Base-by-base conservation (phyloP, 2,113 vertebrate species). In the Heloderma charlesbogerti region DNA sequence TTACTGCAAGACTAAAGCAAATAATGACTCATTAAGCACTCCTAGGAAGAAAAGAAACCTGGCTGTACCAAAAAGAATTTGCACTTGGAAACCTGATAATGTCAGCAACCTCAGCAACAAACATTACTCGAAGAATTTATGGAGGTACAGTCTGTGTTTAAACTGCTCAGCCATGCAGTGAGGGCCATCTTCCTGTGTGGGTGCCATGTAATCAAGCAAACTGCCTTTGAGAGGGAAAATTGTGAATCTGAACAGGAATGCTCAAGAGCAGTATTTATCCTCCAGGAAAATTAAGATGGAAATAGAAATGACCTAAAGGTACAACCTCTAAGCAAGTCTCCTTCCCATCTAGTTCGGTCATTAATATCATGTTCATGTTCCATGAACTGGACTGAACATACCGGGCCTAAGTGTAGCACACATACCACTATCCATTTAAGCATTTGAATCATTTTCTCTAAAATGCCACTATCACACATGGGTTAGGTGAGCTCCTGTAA, bases 11-110 rank as follows among this genome's bases (percentile, higher is more conserved):
- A 95, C 90, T 87, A 67, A 95, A 91, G 93, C 94, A 96, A 95
- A 95, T 96, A 95, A 95, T 96, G 95, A 96, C 90, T 96, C 95
- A 95, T 95, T 96, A 92, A 95, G 92, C 92, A 90, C 94, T 92
- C 88, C 57, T 71, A 93, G 63, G 91, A 94, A 94, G 92, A 94
- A 95, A 95, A 96, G 92, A 54, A 79, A 94, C 91, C 94, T 95
- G 93, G 94, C 94, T 95, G 92, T 66, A 87, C 93, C 85, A 80
- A 92, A 91, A 96, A 92, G 91, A 75, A 96, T 95, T 95, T 94
- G 92, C 84, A 57, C 94, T 92, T 54, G 91, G 96, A 96, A 96
- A 96, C 91, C 3, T 94, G 95, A 96, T 96, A 96, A 96, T 95
- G 96, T 94, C 96, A 96, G 90, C 91, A 84, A 84, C n/a, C 88